phyloP scores from a whole-genome alignment of 2,797 vertebrate species.

The Remorina albescens region DNA sequence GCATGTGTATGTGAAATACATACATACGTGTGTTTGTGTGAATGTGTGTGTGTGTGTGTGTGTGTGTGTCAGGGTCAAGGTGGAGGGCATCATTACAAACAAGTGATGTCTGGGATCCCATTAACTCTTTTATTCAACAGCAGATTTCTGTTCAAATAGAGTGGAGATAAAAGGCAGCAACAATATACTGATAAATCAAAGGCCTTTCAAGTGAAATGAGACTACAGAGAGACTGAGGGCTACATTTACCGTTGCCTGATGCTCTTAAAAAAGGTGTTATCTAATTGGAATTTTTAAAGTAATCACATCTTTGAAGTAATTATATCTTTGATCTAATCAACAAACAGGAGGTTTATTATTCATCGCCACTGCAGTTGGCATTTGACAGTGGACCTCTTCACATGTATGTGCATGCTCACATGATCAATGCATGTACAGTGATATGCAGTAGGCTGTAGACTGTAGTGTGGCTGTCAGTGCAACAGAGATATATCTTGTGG shows the following conservation, averaged over 20 bases:
- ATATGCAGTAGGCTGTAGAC: background rate
- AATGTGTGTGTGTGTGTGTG: background rate
- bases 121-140: constrained; percentile 82
- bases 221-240: constrained; percentile 71
- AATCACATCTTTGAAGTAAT: constrained; percentile 81
- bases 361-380: constrained; percentile 29
- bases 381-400: constrained; percentile 29
- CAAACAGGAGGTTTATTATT: constrained; percentile 65
- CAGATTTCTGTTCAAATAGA: constrained; percentile 83
- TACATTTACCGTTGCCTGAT: constrained; percentile 61
- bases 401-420: constrained; percentile 4
- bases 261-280: constrained; percentile 79
- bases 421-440: constrained; percentile 17
- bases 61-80: constrained; percentile 64
- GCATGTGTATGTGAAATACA: constrained; percentile 51
- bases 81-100: constrained; percentile 75
- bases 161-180: constrained; percentile 82
- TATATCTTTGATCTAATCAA: constrained; percentile 83
- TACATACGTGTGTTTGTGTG: constrained; percentile 1
- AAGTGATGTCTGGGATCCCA: constrained; percentile 81
- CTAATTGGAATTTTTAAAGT: constrained; percentile 80
- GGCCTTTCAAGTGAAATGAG: constrained; percentile 82
- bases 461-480: background rate
- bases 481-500: background rate
- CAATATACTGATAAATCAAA: constrained; percentile 83